Evolutionary conservation across 1,140 invertebrate species (phyloP), one percentile per base, ranked within the genome.

Genomic region (Ceratosolen fusciceps): DNA sequence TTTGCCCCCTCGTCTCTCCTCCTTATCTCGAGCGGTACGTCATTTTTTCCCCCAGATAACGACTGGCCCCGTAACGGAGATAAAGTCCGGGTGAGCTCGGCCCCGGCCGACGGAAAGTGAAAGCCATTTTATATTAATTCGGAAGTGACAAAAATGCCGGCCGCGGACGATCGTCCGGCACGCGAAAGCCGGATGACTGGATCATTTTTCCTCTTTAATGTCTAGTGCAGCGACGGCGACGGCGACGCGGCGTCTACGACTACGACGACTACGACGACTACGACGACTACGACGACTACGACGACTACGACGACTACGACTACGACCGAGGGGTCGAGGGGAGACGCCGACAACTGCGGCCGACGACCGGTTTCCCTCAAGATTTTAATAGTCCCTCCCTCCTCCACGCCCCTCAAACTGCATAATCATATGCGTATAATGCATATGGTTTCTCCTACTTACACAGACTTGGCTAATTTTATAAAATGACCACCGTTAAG

Each of bases 51-150:
- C 12, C 54, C 0, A 21, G 67, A 70, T 77, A 58, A 70, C 16
- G 52, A 52, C 68, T 72, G 21, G 56, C 16, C 26, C 5, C 1
- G 2, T 10, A 39, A 67, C 31, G 12, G 10, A 31, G 3, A 3
- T 60, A 49, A 8, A 67, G 12, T 49, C n/a, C n/a, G 34, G 31
- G 71, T 71, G 26, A 70, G 16, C 37, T 52, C 31, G n/a, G 83
- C 37, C 31, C 31, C 34, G 83, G 68, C 72, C 80, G 80, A 71
- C 73, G 82, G 85, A 85, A 88, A 90, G 88, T 90, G 88, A 90
- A 90, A 90, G 89, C 87, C 82, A 88, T 89, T n/a, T n/a, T 88
- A 88, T 88, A 87, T 87, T 87, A 88, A 88, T 88, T 89, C 79
- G 85, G 84, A 84, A 86, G 83, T 80, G 81, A 83, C 83, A 87